Conservation (phyloP, 2,888 invertebrate species). For the Dorcus parallelipipedus region DNA sequence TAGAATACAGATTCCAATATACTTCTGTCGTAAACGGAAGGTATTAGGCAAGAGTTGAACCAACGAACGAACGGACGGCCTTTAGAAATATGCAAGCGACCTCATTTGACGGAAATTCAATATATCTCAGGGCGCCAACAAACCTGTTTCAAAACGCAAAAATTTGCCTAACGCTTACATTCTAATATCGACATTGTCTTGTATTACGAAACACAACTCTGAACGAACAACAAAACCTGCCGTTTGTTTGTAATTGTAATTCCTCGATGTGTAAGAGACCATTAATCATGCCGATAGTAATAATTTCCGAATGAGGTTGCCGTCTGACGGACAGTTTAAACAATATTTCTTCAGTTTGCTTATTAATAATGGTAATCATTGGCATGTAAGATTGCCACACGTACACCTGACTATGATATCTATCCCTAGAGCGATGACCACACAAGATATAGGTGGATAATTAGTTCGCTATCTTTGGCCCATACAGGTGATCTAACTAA, state of each 20-base stretch:
- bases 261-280: slow-evolving; percentile 15
- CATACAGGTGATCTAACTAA: too few relatives aligned
- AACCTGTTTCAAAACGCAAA: slow-evolving; percentile 25
- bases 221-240: slow-evolving; percentile 10
- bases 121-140: slow-evolving; percentile 27
- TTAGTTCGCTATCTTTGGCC: too few relatives aligned
- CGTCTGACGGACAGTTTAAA: slow-evolving; percentile 3
- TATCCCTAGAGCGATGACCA: background rate
- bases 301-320: slow-evolving; percentile 18
- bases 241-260: slow-evolving; percentile 19
- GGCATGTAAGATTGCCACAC: background rate
- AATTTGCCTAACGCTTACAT: slow-evolving; percentile 24
- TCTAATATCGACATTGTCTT: slow-evolving; percentile 29
- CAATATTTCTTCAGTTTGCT: background rate
- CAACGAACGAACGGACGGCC: slow-evolving; percentile 26
- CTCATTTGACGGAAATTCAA: slow-evolving; percentile 33
- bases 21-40: background rate
- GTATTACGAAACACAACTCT: slow-evolving; percentile 10
- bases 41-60: slow-evolving; percentile 3
- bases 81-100: slow-evolving; percentile 37
- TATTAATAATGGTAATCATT: background rate
- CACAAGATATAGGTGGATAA: background rate
- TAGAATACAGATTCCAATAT: slow-evolving; percentile 10
- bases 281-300: slow-evolving; percentile 20
- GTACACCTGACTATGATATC: background rate